Conservation (phyloP, 2,888 invertebrate genomes). For the Coecobrya sp. region DNA sequence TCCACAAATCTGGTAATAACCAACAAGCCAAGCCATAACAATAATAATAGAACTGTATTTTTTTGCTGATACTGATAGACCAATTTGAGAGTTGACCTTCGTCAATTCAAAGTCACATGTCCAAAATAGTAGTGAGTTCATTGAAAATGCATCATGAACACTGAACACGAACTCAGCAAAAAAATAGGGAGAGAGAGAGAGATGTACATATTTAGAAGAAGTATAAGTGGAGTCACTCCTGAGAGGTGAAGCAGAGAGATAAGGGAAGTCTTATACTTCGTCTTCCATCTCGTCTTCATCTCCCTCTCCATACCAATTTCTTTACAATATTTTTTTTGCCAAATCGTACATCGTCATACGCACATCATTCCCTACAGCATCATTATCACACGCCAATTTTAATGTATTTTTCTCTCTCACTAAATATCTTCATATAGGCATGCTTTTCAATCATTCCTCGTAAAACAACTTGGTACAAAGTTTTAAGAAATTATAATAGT, state of each 20-base stretch:
- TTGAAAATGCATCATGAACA: constrained; percentile 56
- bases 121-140: constrained; percentile 75
- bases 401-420: not conserved
- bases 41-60: constrained; percentile 2
- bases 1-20: constrained; percentile 22
- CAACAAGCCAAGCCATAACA: not conserved
- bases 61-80: constrained; percentile 42
- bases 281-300: not conserved
- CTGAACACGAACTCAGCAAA: constrained; percentile 48
- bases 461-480: not conserved
- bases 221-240: constrained; percentile 18
- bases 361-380: not conserved
- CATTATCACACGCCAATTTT: not conserved
- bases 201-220: constrained; percentile 49
- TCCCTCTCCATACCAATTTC: not conserved
- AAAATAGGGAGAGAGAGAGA: constrained; percentile 27
- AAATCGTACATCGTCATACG: not conserved
- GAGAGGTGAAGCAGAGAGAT: constrained; percentile 44
- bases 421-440: not conserved
- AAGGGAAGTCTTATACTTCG: constrained; percentile 10
- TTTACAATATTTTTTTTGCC: not conserved
- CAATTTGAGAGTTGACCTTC: constrained; percentile 73
- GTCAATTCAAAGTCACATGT: constrained; percentile 78
- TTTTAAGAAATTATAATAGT: constrained; percentile 20
- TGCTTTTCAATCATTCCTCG: not conserved